Percentiles rank a stretch among this genome's conserved stretches.
Conservation (phyloP, 2,797 vertebrate genomes). For the Pseudochaenichthys georgianus region DNA sequence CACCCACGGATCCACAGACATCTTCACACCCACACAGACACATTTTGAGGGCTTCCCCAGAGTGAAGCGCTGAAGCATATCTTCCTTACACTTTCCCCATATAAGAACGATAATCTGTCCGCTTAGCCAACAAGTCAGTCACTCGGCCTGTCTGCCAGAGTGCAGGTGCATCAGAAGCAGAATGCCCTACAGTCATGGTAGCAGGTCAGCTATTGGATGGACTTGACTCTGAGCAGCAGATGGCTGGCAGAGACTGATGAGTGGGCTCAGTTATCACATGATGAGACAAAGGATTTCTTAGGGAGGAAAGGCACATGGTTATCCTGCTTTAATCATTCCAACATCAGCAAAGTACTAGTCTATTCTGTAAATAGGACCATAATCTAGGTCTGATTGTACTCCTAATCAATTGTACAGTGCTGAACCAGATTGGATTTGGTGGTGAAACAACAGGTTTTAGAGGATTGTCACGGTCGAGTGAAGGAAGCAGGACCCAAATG, state of each 20-base stretch:
- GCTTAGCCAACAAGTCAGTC: slow-evolving; percentile 29
- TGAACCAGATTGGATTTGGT: background rate
- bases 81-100: slow-evolving; percentile 41
- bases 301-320: slow-evolving; percentile 13
- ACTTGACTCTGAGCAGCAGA: slow-evolving; percentile 72
- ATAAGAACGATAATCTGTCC: slow-evolving; percentile 51
- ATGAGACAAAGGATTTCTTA: slow-evolving; percentile 59
- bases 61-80: slow-evolving; percentile 59
- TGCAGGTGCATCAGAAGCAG: slow-evolving; percentile 43
- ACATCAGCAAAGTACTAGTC: slow-evolving; percentile 1
- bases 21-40: slow-evolving; percentile 65
- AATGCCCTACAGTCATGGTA: slow-evolving; percentile 21
- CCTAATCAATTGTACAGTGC: background rate
- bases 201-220: slow-evolving; percentile 48
- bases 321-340: slow-evolving; percentile 5
- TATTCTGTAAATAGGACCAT: slow-evolving; percentile 8
- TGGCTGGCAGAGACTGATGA: slow-evolving; percentile 59
- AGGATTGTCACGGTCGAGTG: no score
- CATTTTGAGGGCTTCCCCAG: slow-evolving; percentile 70
- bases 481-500: no score
- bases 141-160: slow-evolving; percentile 14
- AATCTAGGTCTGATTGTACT: background rate
- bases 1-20: slow-evolving; percentile 47
- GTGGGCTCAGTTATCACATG: slow-evolving; percentile 55
- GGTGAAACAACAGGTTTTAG: slow-evolving; percentile 15